Evolutionary conservation across 2,113 vertebrate genomes (phyloP), one percentile per base, ranked within the genome.

Genomic region (Salvelinus fontinalis): DNA sequence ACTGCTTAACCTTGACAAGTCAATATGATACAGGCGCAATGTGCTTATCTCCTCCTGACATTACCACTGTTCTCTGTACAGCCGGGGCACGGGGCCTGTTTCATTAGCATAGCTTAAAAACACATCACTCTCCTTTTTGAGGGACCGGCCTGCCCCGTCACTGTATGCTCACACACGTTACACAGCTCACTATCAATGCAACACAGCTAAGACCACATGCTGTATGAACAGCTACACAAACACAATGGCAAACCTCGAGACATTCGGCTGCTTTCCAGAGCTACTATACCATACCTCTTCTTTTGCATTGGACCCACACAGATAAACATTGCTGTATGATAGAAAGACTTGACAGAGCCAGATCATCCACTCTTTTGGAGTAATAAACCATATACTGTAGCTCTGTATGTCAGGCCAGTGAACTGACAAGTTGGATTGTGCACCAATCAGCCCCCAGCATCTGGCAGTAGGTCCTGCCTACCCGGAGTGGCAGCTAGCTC

Each of bases 1-100:
- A 81, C 88, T 90, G 91, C 89, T 92, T 94, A 93, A 94, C 93
- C 93, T 93, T 93, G 91, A 92, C 92, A 86, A 88, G 91, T 94
- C 93, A 92, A 89, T 93, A 89, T 92, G 89, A 92, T 91, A 86
- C 90, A 87, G 78, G 81, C 12, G 79, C 90, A 90, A 91, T 94
- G 93, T 93, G 91, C 93, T 93, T 93, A 91, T 93, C 92, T 92
- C 74, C 86, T 82, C 84, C 87, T 91, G 91, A 92, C 92, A 91
- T 93, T 87, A 90, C 89, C 86, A 90, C 89, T 89, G 87, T 76
- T 90, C 84, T 80, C 84, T 73, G 84, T 86, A 86, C 86, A 83
- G 87, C 68, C 64, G 84, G 91, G 89, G 89, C 86, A 86, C 69
- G 67, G 80, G 89, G 88, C 85, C 85, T 79, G 79, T 73, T 39